These are phyloP conservation scores for Erpobdella octoculata DNA, from an alignment of 2,888 invertebrate species.

Conservation along the genomic window DNA sequence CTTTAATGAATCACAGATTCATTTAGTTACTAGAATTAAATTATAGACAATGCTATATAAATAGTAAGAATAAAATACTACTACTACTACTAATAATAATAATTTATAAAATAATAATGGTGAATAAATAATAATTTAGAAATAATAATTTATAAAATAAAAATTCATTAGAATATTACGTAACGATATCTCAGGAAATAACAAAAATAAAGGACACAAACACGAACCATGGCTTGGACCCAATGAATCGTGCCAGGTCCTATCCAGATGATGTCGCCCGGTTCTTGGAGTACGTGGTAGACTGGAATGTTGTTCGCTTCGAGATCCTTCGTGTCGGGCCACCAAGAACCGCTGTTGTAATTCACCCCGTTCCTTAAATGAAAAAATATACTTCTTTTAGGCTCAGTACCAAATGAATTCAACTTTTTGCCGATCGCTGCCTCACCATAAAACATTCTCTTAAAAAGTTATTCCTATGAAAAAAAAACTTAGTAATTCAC, in stretches of 20 bases:
- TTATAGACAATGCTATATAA: too few species aligned
- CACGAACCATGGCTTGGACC: conserved; percentile 55
- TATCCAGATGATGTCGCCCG: conserved; percentile 95
- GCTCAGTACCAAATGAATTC: neutral
- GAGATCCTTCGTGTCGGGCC: conserved; percentile 91
- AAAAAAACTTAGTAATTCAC: too few species aligned
- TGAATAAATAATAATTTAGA: neutral
- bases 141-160: neutral
- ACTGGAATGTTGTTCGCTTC: conserved; percentile 90
- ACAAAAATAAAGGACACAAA: too few species aligned
- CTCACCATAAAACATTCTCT: too few species aligned
- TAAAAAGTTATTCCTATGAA: too few species aligned
- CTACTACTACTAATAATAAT: neutral
- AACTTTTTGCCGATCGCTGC: too few species aligned
- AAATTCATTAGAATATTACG: too few species aligned
- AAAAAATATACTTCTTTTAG: neutral
- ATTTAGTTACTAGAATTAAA: too few species aligned
- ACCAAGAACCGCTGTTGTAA: conserved; percentile 82
- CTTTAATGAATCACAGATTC: too few species aligned
- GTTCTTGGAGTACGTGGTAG: conserved; percentile 87
- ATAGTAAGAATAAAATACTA: too few species aligned
- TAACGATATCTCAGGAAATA: neutral
- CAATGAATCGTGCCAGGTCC: conserved; percentile 69
- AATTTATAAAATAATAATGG: neutral
- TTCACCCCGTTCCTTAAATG: neutral